Evolutionary conservation across 2,888 invertebrate genomes (phyloP).

Genomic region (Plutella xylostella): DNA sequence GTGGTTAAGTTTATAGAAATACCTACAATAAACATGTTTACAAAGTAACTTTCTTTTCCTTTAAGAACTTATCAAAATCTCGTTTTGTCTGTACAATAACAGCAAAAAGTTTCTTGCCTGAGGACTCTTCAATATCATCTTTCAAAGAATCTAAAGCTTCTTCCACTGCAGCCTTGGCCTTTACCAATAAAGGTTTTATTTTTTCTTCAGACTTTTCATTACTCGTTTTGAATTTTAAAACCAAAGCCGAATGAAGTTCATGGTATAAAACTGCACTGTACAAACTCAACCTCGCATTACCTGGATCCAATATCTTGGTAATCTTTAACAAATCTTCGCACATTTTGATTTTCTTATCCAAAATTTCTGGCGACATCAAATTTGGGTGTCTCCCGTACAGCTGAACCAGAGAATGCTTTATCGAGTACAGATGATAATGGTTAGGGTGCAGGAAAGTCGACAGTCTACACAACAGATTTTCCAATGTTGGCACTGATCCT

Average conservation of each 20-base stretch:
- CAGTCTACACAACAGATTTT: slow-evolving; percentile 75
- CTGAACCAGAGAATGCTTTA: slow-evolving; percentile 86
- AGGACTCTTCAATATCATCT: slow-evolving; percentile 63
- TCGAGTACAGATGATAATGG: slow-evolving; percentile 85
- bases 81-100: slow-evolving; percentile 56
- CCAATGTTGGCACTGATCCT: slow-evolving; percentile 71
- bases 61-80: slow-evolving; percentile 58
- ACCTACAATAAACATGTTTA: too few relatives aligned
- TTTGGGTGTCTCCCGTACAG: slow-evolving; percentile 79
- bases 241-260: slow-evolving; percentile 73
- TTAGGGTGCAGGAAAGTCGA: slow-evolving; percentile 83
- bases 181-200: slow-evolving; percentile 43
- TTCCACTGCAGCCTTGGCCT: slow-evolving; percentile 53
- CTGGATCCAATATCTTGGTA: slow-evolving; percentile 76
- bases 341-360: slow-evolving; percentile 75
- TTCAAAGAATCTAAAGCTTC: slow-evolving; percentile 53
- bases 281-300: slow-evolving; percentile 78
- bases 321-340: slow-evolving; percentile 74
- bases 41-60: slow-evolving; percentile 42
- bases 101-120: slow-evolving; percentile 63
- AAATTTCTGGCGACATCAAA: slow-evolving; percentile 70
- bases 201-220: slow-evolving; percentile 41
- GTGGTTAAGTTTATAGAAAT: too few relatives aligned
- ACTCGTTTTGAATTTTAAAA: slow-evolving; percentile 56
- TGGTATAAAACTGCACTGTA: slow-evolving; percentile 83